Conservation (phyloP, 2,113 vertebrate genomes). For the Gadus chalcogrammus region DNA sequence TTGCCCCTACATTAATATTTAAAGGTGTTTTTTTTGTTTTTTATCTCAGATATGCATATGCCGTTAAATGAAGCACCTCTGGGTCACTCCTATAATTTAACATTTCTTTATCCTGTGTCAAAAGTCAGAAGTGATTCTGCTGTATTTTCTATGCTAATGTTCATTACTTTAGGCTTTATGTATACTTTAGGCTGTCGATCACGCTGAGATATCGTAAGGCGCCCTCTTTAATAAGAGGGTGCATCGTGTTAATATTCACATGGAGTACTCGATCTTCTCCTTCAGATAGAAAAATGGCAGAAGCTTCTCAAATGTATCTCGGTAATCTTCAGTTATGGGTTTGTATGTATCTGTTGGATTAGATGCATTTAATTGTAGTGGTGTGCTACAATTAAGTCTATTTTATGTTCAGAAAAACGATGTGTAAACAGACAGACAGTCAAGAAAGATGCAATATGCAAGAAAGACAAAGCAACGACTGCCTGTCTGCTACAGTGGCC, state of each 20-base stretch:
- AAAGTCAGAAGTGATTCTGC: conserved; percentile 58
- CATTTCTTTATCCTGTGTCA: conserved; percentile 69
- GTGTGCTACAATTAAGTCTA: too few species aligned
- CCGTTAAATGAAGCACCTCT: conserved; percentile 58
- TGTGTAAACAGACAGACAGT: too few species aligned
- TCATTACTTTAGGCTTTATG: conserved; percentile 67
- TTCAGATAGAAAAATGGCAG: conserved; percentile 8
- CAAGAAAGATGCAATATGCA: too few species aligned
- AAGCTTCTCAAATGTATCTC: not conserved
- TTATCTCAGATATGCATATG: conserved; percentile 71
- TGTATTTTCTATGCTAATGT: conserved; percentile 47
- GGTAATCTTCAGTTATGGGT: not conserved
- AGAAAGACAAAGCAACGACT: too few species aligned
- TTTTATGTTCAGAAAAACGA: too few species aligned
- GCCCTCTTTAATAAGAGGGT: conserved; percentile 46
- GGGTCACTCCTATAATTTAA: conserved; percentile 70
- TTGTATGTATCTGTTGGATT: not conserved
- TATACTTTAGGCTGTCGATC: conserved; percentile 60
- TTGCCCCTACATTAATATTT: conserved; percentile 74
- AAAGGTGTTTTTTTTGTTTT: conserved; percentile 70
- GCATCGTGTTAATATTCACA: conserved; percentile 34
- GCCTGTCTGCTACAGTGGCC: too few species aligned
- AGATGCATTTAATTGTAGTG: not conserved
- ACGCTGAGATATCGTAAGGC: conserved; percentile 61
- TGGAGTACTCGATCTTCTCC: too few species aligned